A percentile compares a stretch with the other conserved stretches of the same genome.
phyloP scores from a whole-genome alignment of 2,113 vertebrate species.

The Brachyistius frenatus region DNA sequence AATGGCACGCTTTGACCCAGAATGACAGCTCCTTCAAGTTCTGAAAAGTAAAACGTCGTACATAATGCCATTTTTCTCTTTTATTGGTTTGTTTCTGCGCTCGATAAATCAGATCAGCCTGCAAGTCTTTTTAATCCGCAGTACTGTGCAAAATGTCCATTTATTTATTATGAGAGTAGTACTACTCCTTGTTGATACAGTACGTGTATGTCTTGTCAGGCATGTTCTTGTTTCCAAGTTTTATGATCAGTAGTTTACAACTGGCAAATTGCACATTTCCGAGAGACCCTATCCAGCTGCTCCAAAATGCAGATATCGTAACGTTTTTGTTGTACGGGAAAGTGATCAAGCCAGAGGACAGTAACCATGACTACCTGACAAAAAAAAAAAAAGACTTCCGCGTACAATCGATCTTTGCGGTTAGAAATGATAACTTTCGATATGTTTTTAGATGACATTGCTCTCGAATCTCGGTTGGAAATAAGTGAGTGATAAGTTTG shows the following conservation, averaged over 20 bases:
- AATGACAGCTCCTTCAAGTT: conserved; percentile 22
- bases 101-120: neutral
- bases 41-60: neutral
- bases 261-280: neutral
- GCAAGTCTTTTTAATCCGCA: neutral
- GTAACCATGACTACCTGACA: neutral
- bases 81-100: neutral
- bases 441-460: conserved; percentile 18
- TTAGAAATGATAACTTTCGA: conserved; percentile 1
- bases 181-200: neutral
- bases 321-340: neutral
- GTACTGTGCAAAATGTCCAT: too few species aligned
- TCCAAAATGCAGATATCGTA: neutral
- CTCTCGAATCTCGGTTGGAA: neutral
- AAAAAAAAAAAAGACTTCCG: conserved; percentile 3
- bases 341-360: neutral
- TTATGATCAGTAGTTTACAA: neutral
- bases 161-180: neutral
- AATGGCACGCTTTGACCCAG: conserved; percentile 13
- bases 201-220: neutral
- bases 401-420: conserved; percentile 9
- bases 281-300: neutral
- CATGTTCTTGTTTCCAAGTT: neutral
- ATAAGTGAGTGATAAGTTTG: conserved; percentile 10
- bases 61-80: neutral